Percentiles rank a stretch among this genome's conserved stretches.
phyloP scores from a whole-genome alignment of 1,140 invertebrate genomes.

The Hermatobates lingyangjiaoensis region DNA sequence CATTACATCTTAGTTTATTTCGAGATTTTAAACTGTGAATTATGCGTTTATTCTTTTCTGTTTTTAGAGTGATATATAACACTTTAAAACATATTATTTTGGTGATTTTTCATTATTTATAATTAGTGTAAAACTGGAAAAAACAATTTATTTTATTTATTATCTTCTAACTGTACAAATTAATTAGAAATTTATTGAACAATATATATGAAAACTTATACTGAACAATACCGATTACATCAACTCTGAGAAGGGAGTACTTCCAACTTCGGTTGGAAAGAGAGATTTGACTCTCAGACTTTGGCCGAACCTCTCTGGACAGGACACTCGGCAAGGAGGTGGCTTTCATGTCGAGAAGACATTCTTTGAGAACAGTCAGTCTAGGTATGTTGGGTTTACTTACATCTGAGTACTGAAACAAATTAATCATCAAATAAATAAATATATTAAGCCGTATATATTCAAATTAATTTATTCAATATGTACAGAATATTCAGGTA shows the following conservation, averaged over 20 bases:
- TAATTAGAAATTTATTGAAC: too few relatives aligned
- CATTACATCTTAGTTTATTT: too few relatives aligned
- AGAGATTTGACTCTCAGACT: not conserved
- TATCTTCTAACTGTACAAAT: too few relatives aligned
- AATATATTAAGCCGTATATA: not conserved
- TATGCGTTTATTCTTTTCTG: too few relatives aligned
- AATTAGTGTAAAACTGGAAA: too few relatives aligned
- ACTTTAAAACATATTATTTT: too few relatives aligned
- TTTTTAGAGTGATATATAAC: too few relatives aligned
- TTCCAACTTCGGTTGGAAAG: not conserved
- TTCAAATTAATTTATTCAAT: not conserved
- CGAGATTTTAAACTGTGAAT: too few relatives aligned
- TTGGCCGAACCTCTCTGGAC: constrained; percentile 3
- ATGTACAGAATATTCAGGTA: not conserved
- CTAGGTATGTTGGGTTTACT: constrained; percentile 1
- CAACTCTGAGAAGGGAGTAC: constrained; percentile 5
- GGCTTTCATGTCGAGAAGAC: constrained; percentile 32
- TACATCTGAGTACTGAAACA: too few relatives aligned
- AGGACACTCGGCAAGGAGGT: constrained; percentile 38
- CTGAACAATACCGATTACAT: constrained; percentile 4
- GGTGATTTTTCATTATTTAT: too few relatives aligned
- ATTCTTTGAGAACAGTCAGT: constrained; percentile 5
- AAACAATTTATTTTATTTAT: too few relatives aligned
- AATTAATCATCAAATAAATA: not conserved
- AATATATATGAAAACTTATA: too few relatives aligned